Conservation (phyloP, 92 coral and sea anemone genomes). For the Phymanthus crucifer region DNA sequence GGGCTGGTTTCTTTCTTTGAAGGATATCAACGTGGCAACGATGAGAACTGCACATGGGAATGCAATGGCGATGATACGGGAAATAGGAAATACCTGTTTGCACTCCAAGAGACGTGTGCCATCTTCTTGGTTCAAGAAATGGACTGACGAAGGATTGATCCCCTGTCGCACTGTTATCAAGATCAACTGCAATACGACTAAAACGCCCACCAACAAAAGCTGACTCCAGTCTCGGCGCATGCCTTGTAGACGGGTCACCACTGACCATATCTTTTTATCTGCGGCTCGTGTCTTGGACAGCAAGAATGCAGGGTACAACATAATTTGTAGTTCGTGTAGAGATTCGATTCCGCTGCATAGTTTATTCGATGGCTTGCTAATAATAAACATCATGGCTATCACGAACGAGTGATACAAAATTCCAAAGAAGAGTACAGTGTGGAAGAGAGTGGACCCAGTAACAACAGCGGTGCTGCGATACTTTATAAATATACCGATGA, state of each 20-base stretch:
- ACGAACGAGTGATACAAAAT: constrained; percentile 56
- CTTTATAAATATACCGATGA: constrained; percentile 50
- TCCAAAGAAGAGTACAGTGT: constrained; percentile 55
- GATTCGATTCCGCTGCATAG: constrained; percentile 56
- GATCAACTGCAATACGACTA: constrained; percentile 54
- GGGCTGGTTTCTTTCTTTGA: constrained; percentile 77
- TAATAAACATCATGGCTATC: constrained; percentile 47
- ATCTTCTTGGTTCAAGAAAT: constrained; percentile 58
- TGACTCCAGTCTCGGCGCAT: constrained; percentile 53
- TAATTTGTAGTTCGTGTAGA: constrained; percentile 41
- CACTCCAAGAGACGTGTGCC: constrained; percentile 84
- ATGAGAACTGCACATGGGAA: constrained; percentile 68
- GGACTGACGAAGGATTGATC: constrained; percentile 50
- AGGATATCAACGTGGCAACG: constrained; percentile 72
- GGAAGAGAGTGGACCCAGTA: constrained; percentile 55
- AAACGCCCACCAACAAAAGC: constrained; percentile 38
- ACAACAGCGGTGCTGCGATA: constrained; percentile 67
- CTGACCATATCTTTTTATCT: constrained; percentile 52
- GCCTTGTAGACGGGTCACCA: constrained; percentile 51
- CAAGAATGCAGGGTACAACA: constrained; percentile 63
- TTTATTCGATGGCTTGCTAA: constrained; percentile 56
- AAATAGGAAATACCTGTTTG: constrained; percentile 53
- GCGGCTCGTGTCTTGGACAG: constrained; percentile 74
- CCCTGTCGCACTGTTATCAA: constrained; percentile 74
- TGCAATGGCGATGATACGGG: constrained; percentile 66